Base-by-base conservation (phyloP, 2,113 vertebrate genomes). In the Brachyistius frenatus region DNA sequence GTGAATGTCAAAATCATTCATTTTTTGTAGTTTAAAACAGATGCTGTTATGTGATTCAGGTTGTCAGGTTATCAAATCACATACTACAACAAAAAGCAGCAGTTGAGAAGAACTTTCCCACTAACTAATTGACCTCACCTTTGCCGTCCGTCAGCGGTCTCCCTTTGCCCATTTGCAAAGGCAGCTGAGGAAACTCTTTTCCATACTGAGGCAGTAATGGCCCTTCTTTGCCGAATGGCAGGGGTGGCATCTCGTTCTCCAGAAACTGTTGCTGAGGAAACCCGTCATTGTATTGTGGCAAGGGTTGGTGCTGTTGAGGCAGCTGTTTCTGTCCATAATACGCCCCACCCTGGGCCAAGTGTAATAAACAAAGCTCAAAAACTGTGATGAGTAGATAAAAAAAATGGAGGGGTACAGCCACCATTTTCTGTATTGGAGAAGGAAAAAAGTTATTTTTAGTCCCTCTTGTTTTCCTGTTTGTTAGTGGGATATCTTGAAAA, bases 301-400 rank as follows among this genome's bases (percentile, higher is more conserved):
- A 88, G 0, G 96, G 94, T 61, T 96, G 97, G 87, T 96, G 96
- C 60, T 96, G 97, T 72, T 93, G 92, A 76, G 96, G 95, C 32
- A 96, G 88, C 57, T 96, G 96, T 86, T 99, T 98, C 75, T 96
- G 96, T 54, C 96, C 96, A 90, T 98, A 98, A 86, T 96, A 99
- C 35, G 94, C 96, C 10, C 96, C 98, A 0, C 95, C 95, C 37
- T 96, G 93, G 82, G 79, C 91, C 66, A 88, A 80, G 78, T 67
- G 91, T 73, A 96, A 30, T 50, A 94, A 85, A 66, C 88, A 93
- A 44, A 97, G 79, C 72, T 95, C 95, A 80, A 95, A 41, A 55
- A 94, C 81, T 44, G 94, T 69, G 76, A 92, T 69, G 78, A 96
- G 84, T 33, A 96, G 88, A 86, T 88, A 89, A 49, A 81, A 66